Base-by-base conservation (phyloP, 2,797 vertebrate species). In the Karalla daura region DNA sequence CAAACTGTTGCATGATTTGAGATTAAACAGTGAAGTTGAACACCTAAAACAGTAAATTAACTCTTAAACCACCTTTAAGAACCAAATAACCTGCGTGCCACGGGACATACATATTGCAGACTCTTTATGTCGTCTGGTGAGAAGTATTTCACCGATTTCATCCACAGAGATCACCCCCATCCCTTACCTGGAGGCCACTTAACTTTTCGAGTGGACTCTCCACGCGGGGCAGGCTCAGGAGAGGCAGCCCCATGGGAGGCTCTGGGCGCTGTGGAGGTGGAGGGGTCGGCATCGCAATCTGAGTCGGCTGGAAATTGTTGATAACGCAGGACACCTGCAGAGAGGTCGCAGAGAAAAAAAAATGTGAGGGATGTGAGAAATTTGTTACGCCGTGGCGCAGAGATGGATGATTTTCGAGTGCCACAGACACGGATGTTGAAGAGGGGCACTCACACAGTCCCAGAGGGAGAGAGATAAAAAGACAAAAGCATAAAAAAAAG, bases 161-260 rank as follows among this genome's bases (percentile, higher is more conserved):
- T 63, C 43, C 37, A 14, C 12, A 23, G 2, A 30, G 17, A 51
- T 63, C n/a, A 23, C 45, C 65, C 71, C 87, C 83, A 73, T 86
- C 93, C 92, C 95, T 97, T 95, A 97, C 96, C 95, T 97, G 95
- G 90, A 92, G 89, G 74, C 94, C 93, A 95, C 95, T 96, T 95
- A 97, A 95, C 94, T 97, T 97, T 95, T 97, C 95, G 56, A 96
- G 94, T 94, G 95, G 95, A 92, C 92, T 95, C 85, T 96, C 94
- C 74, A 95, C 76, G 1, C 94, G 93, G 37, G 95, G 93, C 75
- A 95, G 81, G 49, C 87, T 90, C 73, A 94, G 86, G 40, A 93
- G 91, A 50, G 94, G 94, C 67, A 93, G 76, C 21, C 91, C 93
- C 18, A 90, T 69, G 14, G 89, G 53, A 9, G 89, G 87, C 60